Evolutionary conservation across 1,140 invertebrate species (phyloP).

Genomic region (Drosophila tsacasi): DNA sequence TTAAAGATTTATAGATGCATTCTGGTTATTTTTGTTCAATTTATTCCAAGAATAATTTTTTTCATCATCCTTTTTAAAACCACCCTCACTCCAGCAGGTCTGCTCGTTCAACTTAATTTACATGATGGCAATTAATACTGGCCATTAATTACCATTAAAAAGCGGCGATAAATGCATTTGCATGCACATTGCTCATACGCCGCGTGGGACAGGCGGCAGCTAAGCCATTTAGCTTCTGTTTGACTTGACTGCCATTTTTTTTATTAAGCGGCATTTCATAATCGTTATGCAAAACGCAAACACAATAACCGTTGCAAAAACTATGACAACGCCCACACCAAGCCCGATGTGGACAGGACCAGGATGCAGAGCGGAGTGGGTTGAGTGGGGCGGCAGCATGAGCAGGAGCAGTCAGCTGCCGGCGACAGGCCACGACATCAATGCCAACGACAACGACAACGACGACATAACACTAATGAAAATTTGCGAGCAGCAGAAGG

Average conservation of each 20-base stretch:
- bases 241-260: conserved; percentile 25
- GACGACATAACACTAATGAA: conserved; percentile 65
- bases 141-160: conserved; percentile 57
- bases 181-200: conserved; percentile 33
- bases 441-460: conserved; percentile 23
- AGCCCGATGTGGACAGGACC: background rate
- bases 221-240: conserved; percentile 39
- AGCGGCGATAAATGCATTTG: conserved; percentile 8
- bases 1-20: no score
- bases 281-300: conserved; percentile 45
- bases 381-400: background rate
- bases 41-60: background rate
- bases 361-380: conserved; percentile 7
- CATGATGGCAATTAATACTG: conserved; percentile 45
- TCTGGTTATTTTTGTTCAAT: background rate
- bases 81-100: background rate
- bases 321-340: conserved; percentile 35
- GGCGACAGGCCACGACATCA: conserved; percentile 40
- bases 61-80: background rate
- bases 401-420: conserved; percentile 37
- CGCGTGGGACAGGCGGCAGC: conserved; percentile 11
- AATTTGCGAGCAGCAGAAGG: conserved; percentile 53
- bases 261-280: conserved; percentile 44
- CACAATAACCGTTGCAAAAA: conserved; percentile 32
- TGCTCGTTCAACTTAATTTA: conserved; percentile 24